Conservation (phyloP, 2,113 vertebrate species). For the Trogon surrucura region DNA sequence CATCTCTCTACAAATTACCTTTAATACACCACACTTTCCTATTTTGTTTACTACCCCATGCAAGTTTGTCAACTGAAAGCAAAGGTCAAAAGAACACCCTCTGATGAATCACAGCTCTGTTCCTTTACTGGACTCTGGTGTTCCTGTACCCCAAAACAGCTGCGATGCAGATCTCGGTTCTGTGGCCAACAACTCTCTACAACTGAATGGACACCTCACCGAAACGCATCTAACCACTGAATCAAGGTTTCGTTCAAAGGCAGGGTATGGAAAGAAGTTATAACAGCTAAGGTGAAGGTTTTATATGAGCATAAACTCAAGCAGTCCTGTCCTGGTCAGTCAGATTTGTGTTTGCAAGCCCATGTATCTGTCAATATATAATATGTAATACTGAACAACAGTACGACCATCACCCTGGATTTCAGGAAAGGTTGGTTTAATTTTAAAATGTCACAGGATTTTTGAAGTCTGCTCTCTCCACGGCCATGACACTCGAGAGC, state of each 20-base stretch:
- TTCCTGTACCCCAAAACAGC: not conserved
- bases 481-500: not conserved
- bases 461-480: not conserved
- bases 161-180: not conserved
- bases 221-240: not conserved
- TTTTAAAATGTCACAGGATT: not conserved
- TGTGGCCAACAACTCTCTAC: not conserved
- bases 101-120: not conserved
- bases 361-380: not conserved
- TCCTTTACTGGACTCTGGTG: not conserved
- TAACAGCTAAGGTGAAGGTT: not conserved
- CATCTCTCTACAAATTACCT: not conserved
- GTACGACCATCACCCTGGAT: accelerated
- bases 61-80: not conserved
- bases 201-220: not conserved
- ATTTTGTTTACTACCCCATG: not conserved
- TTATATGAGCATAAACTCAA: not conserved
- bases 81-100: not conserved
- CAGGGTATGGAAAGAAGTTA: not conserved
- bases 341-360: not conserved
- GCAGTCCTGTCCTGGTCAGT: not conserved
- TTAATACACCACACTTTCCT: not conserved
- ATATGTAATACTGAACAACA: not conserved
- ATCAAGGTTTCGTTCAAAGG: not conserved
- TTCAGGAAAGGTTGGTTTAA: not conserved